These are phyloP conservation scores for Percina caprodes DNA, from an alignment of 2,113 vertebrate species.

Conservation along the genomic window DNA sequence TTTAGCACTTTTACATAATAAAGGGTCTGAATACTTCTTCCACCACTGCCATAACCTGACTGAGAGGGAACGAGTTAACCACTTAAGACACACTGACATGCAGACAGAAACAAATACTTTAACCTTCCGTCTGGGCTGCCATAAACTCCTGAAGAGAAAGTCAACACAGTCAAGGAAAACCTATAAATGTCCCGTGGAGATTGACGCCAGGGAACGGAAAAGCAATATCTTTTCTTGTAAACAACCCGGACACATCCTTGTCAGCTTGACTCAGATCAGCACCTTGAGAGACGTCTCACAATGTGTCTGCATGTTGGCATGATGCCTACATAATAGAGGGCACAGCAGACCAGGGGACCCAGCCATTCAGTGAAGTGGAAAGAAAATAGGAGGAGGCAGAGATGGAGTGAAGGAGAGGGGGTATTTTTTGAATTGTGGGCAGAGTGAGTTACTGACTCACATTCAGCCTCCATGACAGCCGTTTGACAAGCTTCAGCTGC, in stretches of 20 bases:
- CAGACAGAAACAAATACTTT: conserved; percentile 46
- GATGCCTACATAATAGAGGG: conserved; percentile 61
- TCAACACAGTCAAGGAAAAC: conserved; percentile 55
- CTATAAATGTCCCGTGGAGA: conserved; percentile 50
- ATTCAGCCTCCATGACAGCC: conserved; percentile 69
- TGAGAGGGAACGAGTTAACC: conserved; percentile 41
- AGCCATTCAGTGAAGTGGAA: conserved; percentile 55
- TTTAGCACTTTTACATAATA: too few relatives aligned
- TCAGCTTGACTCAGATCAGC: conserved; percentile 62
- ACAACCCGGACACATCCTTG: conserved; percentile 62
- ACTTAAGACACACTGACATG: conserved; percentile 17
- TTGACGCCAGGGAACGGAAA: conserved; percentile 53
- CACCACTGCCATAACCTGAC: background rate
- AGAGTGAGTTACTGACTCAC: conserved; percentile 57
- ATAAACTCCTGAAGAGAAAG: conserved; percentile 58
- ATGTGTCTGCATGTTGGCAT: conserved; percentile 46
- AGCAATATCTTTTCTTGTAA: conserved; percentile 65
- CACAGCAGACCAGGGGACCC: conserved; percentile 52
- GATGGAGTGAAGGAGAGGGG: conserved; percentile 48
- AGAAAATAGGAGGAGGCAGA: conserved; percentile 43
- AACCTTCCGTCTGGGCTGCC: conserved; percentile 44
- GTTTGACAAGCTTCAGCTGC: conserved; percentile 76
- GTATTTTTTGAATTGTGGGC: conserved; percentile 62
- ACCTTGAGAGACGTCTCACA: conserved; percentile 62
- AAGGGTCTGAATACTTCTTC: too few relatives aligned